A percentile compares a stretch with the other conserved stretches of the same genome.
Evolutionary conservation across 53 echinoderm and acorn worm species (phyloP).

Genomic region (Pentamera pediparva): DNA sequence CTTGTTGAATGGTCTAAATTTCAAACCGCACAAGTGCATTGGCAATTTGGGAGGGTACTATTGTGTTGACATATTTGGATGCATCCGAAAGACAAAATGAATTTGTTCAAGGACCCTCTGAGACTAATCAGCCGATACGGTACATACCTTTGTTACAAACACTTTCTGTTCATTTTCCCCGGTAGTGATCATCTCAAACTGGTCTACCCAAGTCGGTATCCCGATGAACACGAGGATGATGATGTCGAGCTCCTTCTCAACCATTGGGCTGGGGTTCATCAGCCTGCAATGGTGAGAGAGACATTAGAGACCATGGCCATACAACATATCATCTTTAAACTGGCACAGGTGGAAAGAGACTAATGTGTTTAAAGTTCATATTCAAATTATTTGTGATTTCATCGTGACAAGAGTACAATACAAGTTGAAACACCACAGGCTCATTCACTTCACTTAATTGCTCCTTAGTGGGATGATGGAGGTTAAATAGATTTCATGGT

Average conservation of each 20-base stretch:
- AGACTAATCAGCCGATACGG: background rate
- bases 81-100: background rate
- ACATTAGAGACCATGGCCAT: too few relatives aligned
- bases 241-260: constrained; percentile 66
- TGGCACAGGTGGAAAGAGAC: background rate
- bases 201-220: constrained; percentile 57
- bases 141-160: constrained; percentile 71
- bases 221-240: constrained; percentile 65
- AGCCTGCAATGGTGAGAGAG: constrained; percentile 36
- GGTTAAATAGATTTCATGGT: too few relatives aligned
- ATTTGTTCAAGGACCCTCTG: background rate
- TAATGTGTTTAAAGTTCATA: background rate
- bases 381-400: background rate
- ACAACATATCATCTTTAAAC: too few relatives aligned
- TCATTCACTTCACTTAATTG: too few relatives aligned
- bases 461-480: too few relatives aligned
- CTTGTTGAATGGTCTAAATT: too few relatives aligned
- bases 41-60: too few relatives aligned
- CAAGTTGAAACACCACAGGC: too few relatives aligned
- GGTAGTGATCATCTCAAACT: constrained; percentile 48
- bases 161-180: constrained; percentile 68
- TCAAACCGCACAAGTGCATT: too few relatives aligned
- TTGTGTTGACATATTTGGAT: too few relatives aligned
- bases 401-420: background rate
- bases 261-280: constrained; percentile 85